phyloP scores from a whole-genome alignment of 2,888 invertebrate genomes.

The Euplexia lucipara region DNA sequence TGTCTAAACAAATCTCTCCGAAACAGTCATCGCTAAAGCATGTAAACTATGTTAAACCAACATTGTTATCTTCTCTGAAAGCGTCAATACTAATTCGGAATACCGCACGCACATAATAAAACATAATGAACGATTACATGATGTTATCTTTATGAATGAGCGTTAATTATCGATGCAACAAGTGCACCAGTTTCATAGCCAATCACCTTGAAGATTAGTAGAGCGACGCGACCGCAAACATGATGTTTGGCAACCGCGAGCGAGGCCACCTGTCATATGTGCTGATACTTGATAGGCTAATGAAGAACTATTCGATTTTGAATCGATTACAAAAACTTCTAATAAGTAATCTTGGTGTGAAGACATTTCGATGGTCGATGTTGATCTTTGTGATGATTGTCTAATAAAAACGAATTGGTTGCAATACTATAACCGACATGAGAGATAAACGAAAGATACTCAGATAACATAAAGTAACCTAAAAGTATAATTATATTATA shows the following conservation, averaged over 20 bases:
- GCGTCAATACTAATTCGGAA: constrained; percentile 10
- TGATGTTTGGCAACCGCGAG: constrained; percentile 81
- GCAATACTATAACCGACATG: too few species aligned
- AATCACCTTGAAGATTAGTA: constrained; percentile 84
- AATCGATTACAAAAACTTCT: background rate
- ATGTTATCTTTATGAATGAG: constrained; percentile 59
- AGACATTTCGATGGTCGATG: background rate
- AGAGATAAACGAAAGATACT: too few species aligned
- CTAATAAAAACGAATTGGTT: too few species aligned
- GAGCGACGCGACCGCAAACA: constrained; percentile 84
- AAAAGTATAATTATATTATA: too few species aligned
- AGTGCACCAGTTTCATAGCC: constrained; percentile 63
- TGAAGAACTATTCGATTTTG: background rate
- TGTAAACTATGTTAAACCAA: constrained; percentile 3
- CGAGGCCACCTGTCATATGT: constrained; percentile 69
- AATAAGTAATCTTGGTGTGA: too few species aligned
- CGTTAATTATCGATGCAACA: constrained; percentile 60
- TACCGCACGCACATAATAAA: constrained; percentile 25
- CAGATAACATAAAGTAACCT: too few species aligned
- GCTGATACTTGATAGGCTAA: constrained; percentile 33
- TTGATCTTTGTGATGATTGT: background rate
- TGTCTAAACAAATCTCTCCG: constrained; percentile 10
- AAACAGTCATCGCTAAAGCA: constrained; percentile 10
- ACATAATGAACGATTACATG: constrained; percentile 53
- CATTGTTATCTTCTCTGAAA: constrained; percentile 26